Base-by-base conservation (phyloP, 2,797 vertebrate species). In the Limosa lapponica region DNA sequence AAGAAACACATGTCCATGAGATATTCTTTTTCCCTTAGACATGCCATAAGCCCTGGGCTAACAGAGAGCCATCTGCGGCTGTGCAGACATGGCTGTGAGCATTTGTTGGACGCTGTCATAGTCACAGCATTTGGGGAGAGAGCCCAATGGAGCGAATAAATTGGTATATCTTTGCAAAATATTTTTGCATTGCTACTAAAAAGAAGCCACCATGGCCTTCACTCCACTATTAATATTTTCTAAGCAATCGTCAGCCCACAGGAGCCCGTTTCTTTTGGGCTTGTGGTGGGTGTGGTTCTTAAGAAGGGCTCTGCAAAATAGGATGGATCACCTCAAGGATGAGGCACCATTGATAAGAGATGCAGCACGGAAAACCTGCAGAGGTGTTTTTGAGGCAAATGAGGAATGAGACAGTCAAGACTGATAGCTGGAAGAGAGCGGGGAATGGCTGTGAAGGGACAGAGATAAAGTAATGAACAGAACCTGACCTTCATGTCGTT, bases 351-450 rank as follows among this genome's bases (percentile, higher is more conserved):
- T 2, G 2, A 44, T 67, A 52, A 0, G 2, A 84, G 66, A 57
- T 49, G 30, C 59, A 71, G 19, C 43, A 48, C 30, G 59, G 71
- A 49, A 82, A 72, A 89, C 19, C 64, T 82, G 67, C 62, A 62
- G 73, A 90, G 62, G 34, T 79, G 19, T n/a, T 90, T 93, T 69
- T 93, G 77, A 82, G 74, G 78, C 25, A 78, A 89, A 86, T 64
- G 52, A 90, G 55, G n/a, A 92, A 64, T 0, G 13, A 77, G 73
- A 10, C 20, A 90, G 91, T 48, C 54, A 73, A 95, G 82, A 82
- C 25, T 59, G 71, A 67, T 79, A 78, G 67, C 44, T 91, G 57
- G 43, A 84, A 66, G 28, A 81, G 55, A 93, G 41, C 36, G 64
- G 82, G 82, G 55, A 75, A 67, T 10, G 34, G 58, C 74, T 82